phyloP scores from a whole-genome alignment of 92 coral and sea anemone genomes.

The Diadumene lineata region DNA sequence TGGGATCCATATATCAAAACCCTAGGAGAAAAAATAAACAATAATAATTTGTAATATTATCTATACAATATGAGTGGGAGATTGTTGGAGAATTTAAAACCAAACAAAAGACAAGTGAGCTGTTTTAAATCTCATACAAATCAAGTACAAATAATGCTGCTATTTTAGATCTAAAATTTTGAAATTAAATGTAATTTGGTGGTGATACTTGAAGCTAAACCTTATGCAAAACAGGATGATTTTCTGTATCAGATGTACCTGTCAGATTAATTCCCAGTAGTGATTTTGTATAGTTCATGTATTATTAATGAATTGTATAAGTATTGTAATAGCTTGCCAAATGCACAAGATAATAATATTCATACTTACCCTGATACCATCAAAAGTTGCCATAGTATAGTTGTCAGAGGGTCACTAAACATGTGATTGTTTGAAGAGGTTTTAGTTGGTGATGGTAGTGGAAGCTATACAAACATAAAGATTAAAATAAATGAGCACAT shows the following conservation, averaged over 20 bases:
- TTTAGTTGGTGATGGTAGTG: conserved; percentile 23
- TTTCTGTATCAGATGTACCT: no score
- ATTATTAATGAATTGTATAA: background rate
- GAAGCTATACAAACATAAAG: conserved; percentile 3
- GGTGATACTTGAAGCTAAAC: no score
- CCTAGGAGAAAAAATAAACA: conserved; percentile 35
- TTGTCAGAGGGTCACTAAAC: conserved; percentile 38
- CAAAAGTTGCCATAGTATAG: conserved; percentile 59
- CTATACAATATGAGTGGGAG: background rate
- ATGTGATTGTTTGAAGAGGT: conserved; percentile 2
- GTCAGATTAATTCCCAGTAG: no score
- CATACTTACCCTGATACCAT: conserved; percentile 52
- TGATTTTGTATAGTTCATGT: no score
- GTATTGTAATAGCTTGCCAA: background rate
- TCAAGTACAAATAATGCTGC: no score
- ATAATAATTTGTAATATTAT: background rate
- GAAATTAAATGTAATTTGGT: no score
- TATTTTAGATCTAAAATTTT: no score
- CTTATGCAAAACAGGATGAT: no score
- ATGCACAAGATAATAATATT: background rate
- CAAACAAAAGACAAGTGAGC: no score
- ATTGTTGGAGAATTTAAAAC: no score
- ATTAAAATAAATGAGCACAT: no score
- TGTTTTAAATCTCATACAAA: no score
- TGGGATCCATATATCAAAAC: conserved; percentile 87